These are phyloP conservation scores for Cotesia glomerata DNA, from an alignment of 1,140 invertebrate genomes.

Conservation along the genomic window DNA sequence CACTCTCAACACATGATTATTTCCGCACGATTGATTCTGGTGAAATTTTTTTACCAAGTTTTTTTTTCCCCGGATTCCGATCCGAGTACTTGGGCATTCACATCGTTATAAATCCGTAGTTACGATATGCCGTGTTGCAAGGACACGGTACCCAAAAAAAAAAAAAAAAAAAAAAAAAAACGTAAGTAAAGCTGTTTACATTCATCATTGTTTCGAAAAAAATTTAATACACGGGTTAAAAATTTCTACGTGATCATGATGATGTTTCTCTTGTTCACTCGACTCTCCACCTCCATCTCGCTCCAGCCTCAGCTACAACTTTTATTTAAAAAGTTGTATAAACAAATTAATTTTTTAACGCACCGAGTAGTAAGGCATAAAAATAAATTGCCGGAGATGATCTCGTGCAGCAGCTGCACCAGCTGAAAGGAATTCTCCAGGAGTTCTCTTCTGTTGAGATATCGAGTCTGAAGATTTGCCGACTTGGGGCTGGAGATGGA, in stretches of 20 bases:
- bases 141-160: neutral
- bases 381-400: too few relatives aligned
- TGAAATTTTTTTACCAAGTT: conserved; percentile 5
- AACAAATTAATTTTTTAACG: too few relatives aligned
- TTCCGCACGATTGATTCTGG: conserved; percentile 26
- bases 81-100: conserved; percentile 9
- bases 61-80: conserved; percentile 13
- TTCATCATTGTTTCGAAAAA: neutral
- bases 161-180: neutral
- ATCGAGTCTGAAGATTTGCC: too few relatives aligned
- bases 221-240: neutral
- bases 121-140: conserved; percentile 10
- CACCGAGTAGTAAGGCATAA: too few relatives aligned
- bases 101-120: conserved; percentile 25
- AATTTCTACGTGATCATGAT: neutral
- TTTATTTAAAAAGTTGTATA: too few relatives aligned
- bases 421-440: too few relatives aligned
- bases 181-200: neutral
- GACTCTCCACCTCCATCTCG: too few relatives aligned
- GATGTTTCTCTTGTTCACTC: too few relatives aligned
- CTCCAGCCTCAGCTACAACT: too few relatives aligned
- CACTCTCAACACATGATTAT: conserved; percentile 23
- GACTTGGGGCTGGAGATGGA: too few relatives aligned
- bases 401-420: too few relatives aligned
- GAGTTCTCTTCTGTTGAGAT: too few relatives aligned